phyloP scores from a whole-genome alignment of 1,140 invertebrate species.

The Zeugodacus cucurbitae region DNA sequence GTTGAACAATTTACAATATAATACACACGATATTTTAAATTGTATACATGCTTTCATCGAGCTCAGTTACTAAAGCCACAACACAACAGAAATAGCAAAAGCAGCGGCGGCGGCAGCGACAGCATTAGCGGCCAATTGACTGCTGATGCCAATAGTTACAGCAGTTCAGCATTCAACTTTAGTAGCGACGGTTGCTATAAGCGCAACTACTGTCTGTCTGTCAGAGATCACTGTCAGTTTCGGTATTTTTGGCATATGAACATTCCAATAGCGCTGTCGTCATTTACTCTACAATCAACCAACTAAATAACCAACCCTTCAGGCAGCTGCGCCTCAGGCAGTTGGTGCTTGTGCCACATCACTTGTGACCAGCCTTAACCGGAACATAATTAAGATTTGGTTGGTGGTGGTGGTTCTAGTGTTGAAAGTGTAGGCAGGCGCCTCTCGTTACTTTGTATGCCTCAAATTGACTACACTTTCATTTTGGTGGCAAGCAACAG shows the following conservation, averaged over 20 bases:
- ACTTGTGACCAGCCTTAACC: background rate
- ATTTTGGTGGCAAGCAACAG: background rate
- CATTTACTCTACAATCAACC: background rate
- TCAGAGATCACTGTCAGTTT: conserved; percentile 3
- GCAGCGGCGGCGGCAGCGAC: background rate
- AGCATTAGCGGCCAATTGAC: background rate
- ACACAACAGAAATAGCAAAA: background rate
- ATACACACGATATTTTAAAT: background rate
- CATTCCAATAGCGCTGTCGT: background rate
- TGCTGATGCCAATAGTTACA: background rate
- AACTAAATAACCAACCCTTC: conserved; percentile 1
- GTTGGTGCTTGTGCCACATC: background rate
- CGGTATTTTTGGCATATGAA: background rate
- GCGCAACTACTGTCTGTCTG: background rate
- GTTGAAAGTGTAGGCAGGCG: background rate
- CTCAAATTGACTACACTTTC: background rate
- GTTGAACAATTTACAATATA: background rate
- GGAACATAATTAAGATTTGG: background rate
- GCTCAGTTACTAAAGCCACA: background rate
- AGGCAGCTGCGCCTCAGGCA: background rate
- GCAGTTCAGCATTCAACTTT: conserved; percentile 6
- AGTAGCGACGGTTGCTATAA: background rate
- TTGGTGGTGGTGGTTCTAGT: background rate
- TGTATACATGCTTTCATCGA: background rate
- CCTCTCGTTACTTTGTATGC: background rate